phyloP scores from a whole-genome alignment of 2,888 invertebrate genomes.

The Euzetes globulus region DNA sequence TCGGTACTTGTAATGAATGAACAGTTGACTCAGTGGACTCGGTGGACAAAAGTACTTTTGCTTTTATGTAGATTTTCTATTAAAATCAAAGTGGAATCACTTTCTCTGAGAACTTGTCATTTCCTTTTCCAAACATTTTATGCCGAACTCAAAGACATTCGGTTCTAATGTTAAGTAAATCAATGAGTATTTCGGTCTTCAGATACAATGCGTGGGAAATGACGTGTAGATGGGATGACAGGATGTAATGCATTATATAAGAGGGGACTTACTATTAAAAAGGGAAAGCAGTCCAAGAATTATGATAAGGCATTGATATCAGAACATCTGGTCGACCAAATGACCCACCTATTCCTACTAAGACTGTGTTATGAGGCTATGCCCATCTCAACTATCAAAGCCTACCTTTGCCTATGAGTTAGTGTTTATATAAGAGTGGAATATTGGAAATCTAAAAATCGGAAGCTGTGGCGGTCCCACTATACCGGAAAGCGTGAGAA shows the following conservation, averaged over 20 bases:
- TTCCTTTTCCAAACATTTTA: not conserved
- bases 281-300: conserved; percentile 22
- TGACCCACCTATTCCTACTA: conserved; percentile 18
- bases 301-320: conserved; percentile 18
- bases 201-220: conserved; percentile 28
- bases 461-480: conserved; percentile 10
- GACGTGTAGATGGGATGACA: conserved; percentile 22
- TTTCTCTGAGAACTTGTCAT: not conserved
- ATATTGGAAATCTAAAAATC: conserved; percentile 2
- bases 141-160: no score
- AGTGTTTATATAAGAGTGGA: not conserved
- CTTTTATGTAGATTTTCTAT: conserved; percentile 1
- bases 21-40: not conserved
- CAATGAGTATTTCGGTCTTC: not conserved
- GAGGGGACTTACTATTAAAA: conserved; percentile 26
- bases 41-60: conserved; percentile 4
- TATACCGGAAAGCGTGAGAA: conserved; percentile 22
- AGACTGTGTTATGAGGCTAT: not conserved
- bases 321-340: conserved; percentile 27
- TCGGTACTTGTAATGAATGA: not conserved
- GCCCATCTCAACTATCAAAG: not conserved
- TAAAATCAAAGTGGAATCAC: conserved; percentile 15
- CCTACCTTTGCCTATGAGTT: not conserved
- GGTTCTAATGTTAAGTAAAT: not conserved
- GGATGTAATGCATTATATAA: conserved; percentile 30